These are phyloP conservation scores for Melipona quadrifasciata DNA, from an alignment of 1,140 invertebrate genomes.

Conservation along the genomic window DNA sequence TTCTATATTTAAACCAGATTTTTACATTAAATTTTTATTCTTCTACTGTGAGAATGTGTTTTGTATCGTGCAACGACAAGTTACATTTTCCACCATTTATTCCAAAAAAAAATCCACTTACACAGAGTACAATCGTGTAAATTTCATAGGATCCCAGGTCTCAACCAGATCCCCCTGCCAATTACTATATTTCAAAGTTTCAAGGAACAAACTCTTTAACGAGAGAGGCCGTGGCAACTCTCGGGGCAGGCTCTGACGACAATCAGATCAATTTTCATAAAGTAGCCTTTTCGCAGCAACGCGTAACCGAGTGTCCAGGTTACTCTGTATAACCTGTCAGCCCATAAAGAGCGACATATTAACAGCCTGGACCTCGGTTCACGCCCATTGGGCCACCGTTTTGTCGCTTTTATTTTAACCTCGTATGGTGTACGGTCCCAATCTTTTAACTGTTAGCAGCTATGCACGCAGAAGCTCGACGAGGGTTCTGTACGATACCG, in stretches of 20 bases:
- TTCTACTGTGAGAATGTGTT: too few relatives aligned
- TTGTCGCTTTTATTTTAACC: slow-evolving; percentile 36
- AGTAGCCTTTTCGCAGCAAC: slow-evolving; percentile 9
- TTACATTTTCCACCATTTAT: too few relatives aligned
- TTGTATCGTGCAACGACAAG: too few relatives aligned
- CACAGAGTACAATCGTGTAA: not conserved
- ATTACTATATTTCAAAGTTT: not conserved
- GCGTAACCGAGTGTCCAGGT: slow-evolving; percentile 19
- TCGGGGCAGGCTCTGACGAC: not conserved
- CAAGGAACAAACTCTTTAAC: not conserved
- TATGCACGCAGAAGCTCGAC: not conserved
- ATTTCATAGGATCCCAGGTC: too few relatives aligned
- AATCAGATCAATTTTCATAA: slow-evolving; percentile 36
- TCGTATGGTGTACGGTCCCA: slow-evolving; percentile 9
- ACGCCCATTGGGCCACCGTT: slow-evolving; percentile 10
- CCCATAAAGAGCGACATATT: slow-evolving; percentile 38
- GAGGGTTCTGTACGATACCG: slow-evolving; percentile 7
- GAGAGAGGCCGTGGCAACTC: not conserved
- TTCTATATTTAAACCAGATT: too few relatives aligned
- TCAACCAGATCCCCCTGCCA: not conserved
- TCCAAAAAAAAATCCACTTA: not conserved
- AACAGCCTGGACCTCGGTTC: slow-evolving; percentile 25
- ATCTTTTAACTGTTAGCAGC: not conserved
- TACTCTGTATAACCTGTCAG: slow-evolving; percentile 40
- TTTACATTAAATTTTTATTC: too few relatives aligned